Evolutionary conservation across 2,113 vertebrate genomes (phyloP).

Genomic region (Siniperca knerii): DNA sequence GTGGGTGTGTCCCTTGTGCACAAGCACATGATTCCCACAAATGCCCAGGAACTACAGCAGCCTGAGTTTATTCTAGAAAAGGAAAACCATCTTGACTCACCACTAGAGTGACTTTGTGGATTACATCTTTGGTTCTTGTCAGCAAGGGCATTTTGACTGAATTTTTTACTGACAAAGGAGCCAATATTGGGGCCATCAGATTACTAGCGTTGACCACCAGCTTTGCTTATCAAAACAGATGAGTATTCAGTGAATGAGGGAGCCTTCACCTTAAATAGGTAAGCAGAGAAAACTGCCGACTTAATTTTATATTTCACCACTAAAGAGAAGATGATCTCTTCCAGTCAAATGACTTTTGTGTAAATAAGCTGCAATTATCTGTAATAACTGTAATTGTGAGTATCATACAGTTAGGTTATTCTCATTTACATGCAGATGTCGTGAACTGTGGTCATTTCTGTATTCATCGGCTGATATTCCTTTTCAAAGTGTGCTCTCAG

Average conservation of each 20-base stretch:
- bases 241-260: not conserved
- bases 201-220: not conserved
- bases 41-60: not conserved
- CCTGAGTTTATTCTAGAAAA: not conserved
- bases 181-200: not conserved
- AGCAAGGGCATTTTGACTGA: no score
- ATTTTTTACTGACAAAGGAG: not conserved
- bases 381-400: not conserved
- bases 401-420: not conserved
- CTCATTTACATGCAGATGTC: not conserved
- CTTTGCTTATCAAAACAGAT: not conserved
- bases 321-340: not conserved
- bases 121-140: not conserved
- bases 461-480: not conserved
- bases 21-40: not conserved
- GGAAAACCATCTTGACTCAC: not conserved
- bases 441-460: not conserved
- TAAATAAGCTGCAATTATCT: not conserved
- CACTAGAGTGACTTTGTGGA: not conserved
- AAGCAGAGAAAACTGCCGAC: constrained; percentile 28
- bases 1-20: not conserved
- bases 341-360: no score
- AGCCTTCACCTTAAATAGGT: constrained; percentile 45
- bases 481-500: not conserved
- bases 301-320: not conserved